Conservation (phyloP, 1,140 invertebrate genomes). For the Adoxophyes honmai region DNA sequence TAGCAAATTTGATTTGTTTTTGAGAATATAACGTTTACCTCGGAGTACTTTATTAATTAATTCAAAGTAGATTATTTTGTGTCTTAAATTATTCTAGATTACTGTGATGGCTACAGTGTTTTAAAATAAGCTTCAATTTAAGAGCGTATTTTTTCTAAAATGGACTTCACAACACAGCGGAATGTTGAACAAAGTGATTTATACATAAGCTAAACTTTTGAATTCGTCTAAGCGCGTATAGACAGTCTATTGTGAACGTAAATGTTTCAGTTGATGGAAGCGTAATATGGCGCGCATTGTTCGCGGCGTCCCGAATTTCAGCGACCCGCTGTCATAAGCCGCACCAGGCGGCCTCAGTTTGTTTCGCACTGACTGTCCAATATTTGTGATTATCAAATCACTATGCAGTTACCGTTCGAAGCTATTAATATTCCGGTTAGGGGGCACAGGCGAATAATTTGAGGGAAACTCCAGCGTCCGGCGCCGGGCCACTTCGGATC, state of each 20-base stretch:
- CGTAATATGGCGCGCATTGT: conserved; percentile 1
- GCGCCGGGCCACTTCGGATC: conserved; percentile 25
- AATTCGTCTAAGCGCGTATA: background rate
- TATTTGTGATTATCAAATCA: conserved; percentile 32
- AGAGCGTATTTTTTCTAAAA: no score
- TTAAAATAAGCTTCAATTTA: no score
- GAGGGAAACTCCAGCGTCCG: conserved; percentile 37
- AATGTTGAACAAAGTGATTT: no score
- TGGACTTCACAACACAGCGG: no score
- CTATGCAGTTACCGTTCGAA: conserved; percentile 24
- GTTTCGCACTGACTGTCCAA: conserved; percentile 13
- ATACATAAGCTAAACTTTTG: no score
- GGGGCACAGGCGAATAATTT: conserved; percentile 45
- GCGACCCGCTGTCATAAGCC: background rate
- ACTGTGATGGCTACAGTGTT: no score
- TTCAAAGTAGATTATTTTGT: no score
- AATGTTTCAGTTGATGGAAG: conserved; percentile 3
- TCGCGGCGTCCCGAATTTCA: background rate
- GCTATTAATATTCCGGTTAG: conserved; percentile 37
- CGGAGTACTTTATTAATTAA: no score
- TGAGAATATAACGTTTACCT: no score
- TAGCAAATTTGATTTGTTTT: background rate
- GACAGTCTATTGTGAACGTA: background rate
- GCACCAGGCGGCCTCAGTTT: background rate
- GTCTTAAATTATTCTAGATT: no score